Conservation (phyloP, 2,888 invertebrate genomes). For the Empis livida region DNA sequence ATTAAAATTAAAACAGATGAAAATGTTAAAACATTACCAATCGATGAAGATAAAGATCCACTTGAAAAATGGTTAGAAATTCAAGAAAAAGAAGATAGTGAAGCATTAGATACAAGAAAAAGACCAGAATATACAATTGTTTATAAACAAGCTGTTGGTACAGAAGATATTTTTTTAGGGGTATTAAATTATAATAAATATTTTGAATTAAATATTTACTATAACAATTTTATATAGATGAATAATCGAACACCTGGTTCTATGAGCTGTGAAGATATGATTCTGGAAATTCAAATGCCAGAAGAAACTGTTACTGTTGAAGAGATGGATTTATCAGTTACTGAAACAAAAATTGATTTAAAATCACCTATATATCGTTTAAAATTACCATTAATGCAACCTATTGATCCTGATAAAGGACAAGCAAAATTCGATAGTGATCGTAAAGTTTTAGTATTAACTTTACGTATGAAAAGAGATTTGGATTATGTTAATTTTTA, state of each 20-base stretch:
- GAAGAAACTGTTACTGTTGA: constrained; percentile 51
- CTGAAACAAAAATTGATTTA: constrained; percentile 46
- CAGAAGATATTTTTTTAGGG: constrained; percentile 77
- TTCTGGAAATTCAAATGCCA: constrained; percentile 63
- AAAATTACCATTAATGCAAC: constrained; percentile 65
- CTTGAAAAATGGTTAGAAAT: constrained; percentile 33
- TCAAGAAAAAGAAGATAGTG: constrained; percentile 42
- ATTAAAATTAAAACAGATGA: not conserved
- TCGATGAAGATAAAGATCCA: constrained; percentile 14
- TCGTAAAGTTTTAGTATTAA: constrained; percentile 52
- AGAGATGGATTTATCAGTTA: constrained; percentile 60
- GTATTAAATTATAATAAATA: constrained; percentile 31
- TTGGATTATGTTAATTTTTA: constrained; percentile 80
- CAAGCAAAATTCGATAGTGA: constrained; percentile 66
- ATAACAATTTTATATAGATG: constrained; percentile 41
- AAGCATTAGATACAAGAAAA: constrained; percentile 46
- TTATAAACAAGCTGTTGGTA: constrained; percentile 72
- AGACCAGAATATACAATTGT: constrained; percentile 64
- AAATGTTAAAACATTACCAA: constrained; percentile 17
- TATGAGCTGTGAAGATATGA: constrained; percentile 77
- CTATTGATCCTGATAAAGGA: constrained; percentile 66
- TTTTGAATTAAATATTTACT: not conserved
- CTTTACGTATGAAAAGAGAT: constrained; percentile 62
- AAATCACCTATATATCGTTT: constrained; percentile 52
- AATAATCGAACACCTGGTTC: constrained; percentile 64